phyloP scores from a whole-genome alignment of 2,797 vertebrate species.

The Sebastes oblongus region DNA sequence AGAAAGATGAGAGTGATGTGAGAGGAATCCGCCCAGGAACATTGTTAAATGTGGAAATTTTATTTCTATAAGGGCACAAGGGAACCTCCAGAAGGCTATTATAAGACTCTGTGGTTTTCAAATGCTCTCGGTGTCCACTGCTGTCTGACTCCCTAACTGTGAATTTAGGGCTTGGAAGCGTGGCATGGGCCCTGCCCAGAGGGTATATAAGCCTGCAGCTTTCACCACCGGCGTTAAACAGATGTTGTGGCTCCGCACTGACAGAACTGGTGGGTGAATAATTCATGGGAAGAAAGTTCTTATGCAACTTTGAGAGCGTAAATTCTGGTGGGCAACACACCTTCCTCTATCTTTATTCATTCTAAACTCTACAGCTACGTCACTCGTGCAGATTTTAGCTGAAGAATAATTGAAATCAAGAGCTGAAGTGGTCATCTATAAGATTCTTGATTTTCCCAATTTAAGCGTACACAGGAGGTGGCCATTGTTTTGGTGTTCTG shows the following conservation, averaged over 20 bases:
- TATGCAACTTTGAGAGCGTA: slow-evolving; percentile 32
- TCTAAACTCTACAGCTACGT: background rate
- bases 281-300: slow-evolving; percentile 41
- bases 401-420: background rate
- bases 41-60: slow-evolving; percentile 74
- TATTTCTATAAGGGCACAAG: slow-evolving; percentile 74
- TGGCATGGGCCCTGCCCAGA: slow-evolving; percentile 65
- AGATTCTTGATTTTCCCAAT: background rate
- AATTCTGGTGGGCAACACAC: background rate
- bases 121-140: slow-evolving; percentile 66
- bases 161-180: slow-evolving; percentile 73
- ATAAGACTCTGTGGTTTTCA: slow-evolving; percentile 71
- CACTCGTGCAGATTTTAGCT: background rate
- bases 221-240: slow-evolving; percentile 62
- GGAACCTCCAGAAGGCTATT: slow-evolving; percentile 73
- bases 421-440: background rate
- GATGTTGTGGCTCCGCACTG: slow-evolving; percentile 66
- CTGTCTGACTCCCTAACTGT: slow-evolving; percentile 70
- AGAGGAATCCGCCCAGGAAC: slow-evolving; percentile 61
- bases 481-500: background rate
- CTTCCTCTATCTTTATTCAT: slow-evolving; percentile 16
- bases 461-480: background rate
- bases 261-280: slow-evolving; percentile 45
- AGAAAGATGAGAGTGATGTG: slow-evolving; percentile 54
- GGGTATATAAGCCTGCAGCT: slow-evolving; percentile 64